Evolutionary conservation across 2,888 invertebrate genomes (phyloP), one percentile per base, ranked within the genome.

Genomic region (Bursaphelenchus okinawaensis): DNA sequence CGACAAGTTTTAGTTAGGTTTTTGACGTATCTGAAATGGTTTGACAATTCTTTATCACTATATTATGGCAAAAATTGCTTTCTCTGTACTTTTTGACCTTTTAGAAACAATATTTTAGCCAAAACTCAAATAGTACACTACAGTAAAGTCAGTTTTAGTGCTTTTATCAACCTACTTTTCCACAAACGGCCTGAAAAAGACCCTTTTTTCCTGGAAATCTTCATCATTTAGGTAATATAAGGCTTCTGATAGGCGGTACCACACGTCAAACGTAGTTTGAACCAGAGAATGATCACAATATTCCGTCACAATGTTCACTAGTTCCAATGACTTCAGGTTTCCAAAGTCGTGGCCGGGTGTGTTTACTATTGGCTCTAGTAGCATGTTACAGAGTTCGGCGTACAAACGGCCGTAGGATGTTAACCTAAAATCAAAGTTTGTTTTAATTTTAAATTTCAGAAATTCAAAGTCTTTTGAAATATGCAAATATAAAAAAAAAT

Each of bases 231-330:
- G 89, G 77, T 91, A 90, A 84, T 94, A 96, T 4, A 98, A 86
- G 79, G 91, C 90, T 84, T 98, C 96, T 4, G 95, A 93, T 31
- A 98, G 84, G 26, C 91, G 88, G 85, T 93, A 95, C 98, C 98
- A 98, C 66, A 95, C 87, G 84, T 92, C 91, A 83, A 96, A 98
- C 0, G 96, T 93, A 74, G 95, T 91, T 79, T 88, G 88, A 12
- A 88, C 88, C 16, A 89, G 87, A 88, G 95, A 93, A 85, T 93
- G 96, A 84, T 96, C 94, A 84, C 94, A 93, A 86, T 96, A 94
- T 0, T 93, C 93, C 9, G 93, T 91, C 84, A 95, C 93, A 40
- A 90, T 89, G 55, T 96, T 86, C 9, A 93, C 89, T 73, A 94
- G 86, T 83, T 96, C 93, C 68, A 98, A 86, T 3, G 91, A 89